A percentile compares a stretch with the other conserved stretches of the same genome.
phyloP scores from a whole-genome alignment of 2,113 vertebrate species.

The Colistium nudipinnis region DNA sequence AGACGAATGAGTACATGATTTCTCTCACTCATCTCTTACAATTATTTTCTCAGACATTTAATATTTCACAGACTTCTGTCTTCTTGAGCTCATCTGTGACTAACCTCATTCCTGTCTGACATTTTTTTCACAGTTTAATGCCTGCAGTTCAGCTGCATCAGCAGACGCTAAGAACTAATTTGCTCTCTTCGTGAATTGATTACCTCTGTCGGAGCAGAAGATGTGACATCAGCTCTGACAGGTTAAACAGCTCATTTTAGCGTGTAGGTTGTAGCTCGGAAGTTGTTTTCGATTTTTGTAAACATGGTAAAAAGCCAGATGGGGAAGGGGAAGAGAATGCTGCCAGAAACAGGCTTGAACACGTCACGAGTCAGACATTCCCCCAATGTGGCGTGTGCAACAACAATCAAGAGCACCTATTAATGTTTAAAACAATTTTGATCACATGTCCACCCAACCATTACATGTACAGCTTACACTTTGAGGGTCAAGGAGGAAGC shows the following conservation, averaged over 20 bases:
- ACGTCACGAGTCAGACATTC: too few species aligned
- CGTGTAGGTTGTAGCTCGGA: too few species aligned
- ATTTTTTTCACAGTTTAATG: not conserved
- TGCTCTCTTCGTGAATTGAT: not conserved
- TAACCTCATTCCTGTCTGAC: not conserved
- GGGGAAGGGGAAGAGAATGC: too few species aligned
- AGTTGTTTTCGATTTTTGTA: too few species aligned
- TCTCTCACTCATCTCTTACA: not conserved
- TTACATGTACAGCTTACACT: too few species aligned
- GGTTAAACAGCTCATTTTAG: not conserved
- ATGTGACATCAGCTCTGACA: not conserved
- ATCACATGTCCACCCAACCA: too few species aligned
- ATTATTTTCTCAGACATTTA: conserved; percentile 1
- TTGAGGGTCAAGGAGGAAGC: too few species aligned
- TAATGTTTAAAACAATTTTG: too few species aligned
- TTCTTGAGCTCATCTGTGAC: not conserved
- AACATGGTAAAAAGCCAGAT: too few species aligned
- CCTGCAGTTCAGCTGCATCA: not conserved
- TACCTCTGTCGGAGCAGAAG: not conserved
- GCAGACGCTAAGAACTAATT: not conserved
- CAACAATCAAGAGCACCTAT: too few species aligned
- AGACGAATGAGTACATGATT: not conserved
- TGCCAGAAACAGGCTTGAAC: too few species aligned
- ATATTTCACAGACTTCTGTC: not conserved
- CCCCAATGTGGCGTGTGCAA: too few species aligned